phyloP scores from a whole-genome alignment of 1,140 invertebrate species.

The Prorops nasuta region DNA sequence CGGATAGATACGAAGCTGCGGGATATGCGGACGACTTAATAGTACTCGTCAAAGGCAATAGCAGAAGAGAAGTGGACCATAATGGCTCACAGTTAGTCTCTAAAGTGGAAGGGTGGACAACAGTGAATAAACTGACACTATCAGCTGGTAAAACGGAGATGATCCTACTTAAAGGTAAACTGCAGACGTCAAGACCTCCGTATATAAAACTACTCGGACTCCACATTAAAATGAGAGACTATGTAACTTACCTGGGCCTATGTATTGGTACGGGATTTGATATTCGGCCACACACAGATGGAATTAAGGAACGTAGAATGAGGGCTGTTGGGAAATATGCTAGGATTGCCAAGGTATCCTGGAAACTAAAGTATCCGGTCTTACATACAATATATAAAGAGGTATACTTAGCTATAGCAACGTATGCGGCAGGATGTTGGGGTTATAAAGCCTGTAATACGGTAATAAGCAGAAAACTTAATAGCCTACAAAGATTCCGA shows the following conservation, averaged over 20 bases:
- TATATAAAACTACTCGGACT: not conserved
- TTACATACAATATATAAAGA: conserved; percentile 25
- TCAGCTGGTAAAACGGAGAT: not conserved
- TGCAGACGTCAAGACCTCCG: not conserved
- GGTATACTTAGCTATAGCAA: conserved; percentile 19
- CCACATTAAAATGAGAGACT: not conserved
- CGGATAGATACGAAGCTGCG: conserved; percentile 2
- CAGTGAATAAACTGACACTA: conserved; percentile 14
- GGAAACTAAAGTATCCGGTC: conserved; percentile 17
- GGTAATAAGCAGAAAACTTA: not conserved
- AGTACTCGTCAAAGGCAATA: conserved; percentile 1
- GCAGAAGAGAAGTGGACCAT: conserved; percentile 1
- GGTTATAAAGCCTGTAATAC: too few relatives aligned
- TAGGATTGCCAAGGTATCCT: conserved; percentile 6
- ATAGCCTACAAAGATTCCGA: conserved; percentile 17
- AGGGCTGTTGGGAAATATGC: conserved; percentile 8
- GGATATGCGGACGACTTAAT: conserved; percentile 28
- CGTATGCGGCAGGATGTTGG: conserved; percentile 34
- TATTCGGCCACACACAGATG: not conserved
- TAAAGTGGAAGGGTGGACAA: conserved; percentile 9
- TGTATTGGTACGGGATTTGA: not conserved
- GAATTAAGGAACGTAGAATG: too few relatives aligned
- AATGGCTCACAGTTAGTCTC: not conserved
- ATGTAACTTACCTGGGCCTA: not conserved
- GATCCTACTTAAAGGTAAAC: not conserved